Base-by-base conservation (phyloP, 2,113 vertebrate genomes). In the Diphyllodes magnificus region DNA sequence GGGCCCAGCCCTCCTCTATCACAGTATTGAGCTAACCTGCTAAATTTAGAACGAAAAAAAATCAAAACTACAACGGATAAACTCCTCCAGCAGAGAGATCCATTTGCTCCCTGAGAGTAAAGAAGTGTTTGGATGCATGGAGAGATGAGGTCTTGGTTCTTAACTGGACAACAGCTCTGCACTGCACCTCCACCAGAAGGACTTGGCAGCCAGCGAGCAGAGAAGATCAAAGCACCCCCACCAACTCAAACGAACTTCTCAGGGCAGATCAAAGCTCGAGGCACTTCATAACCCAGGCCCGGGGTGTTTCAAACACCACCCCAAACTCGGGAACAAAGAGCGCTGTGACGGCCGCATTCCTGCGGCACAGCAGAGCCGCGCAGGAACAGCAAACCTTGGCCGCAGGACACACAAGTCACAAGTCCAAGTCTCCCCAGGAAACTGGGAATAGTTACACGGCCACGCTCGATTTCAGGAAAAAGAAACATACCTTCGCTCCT, bases 191-290 rank as follows among this genome's bases (percentile, higher is more conserved):
- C 64, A 70, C 2, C 23, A 2, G 39, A 84, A 84, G 56, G 44
- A 59, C 44, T 7, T 17, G 60, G 81, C 92, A 83, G 20, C 14
- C 77, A 51, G 56, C 25, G 33, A 92, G 72, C 54, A 66, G 51
- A 70, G 51, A 64, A 73, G 77, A 86, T 93, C 83, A 91, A 91
- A 96, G 93, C 84, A 54, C 40, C 56, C 73, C 81, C 64, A 88
- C 65, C 44, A 82, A 42, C 54, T 14, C 33, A 53, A 31, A 39
- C 3, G 3, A 91, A 81, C 72, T 30, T 70, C 85, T 22, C 2
- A 4, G 51, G 33, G 70, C 71, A 93, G 78, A 88, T 73, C 68
- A 90, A 96, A 94, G 82, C 87, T 66, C 33, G 3, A 54, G 3
- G 1, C 3, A 0, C 63, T 70, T 37, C 84, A 50, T 5, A 56